Evolutionary conservation across 2,113 vertebrate genomes (phyloP), one percentile per base, ranked within the genome.

Genomic region (Dascyllus trimaculatus): DNA sequence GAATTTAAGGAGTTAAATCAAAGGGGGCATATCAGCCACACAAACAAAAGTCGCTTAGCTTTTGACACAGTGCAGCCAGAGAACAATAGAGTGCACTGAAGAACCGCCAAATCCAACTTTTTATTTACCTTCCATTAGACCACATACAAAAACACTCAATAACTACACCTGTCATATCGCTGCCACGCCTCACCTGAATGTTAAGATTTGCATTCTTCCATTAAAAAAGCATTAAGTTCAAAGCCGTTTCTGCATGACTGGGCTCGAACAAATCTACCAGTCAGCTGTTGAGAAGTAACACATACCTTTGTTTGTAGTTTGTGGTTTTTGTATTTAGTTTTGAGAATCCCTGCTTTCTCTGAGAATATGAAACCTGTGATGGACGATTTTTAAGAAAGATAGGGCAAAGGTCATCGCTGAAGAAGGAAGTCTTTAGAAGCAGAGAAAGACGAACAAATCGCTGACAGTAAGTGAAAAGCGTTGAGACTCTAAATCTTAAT

Each of bases 311-410:
- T 51, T 24, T 59, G 8, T 15, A 18, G 15, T 15, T 18, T 48
- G 10, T 48, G 19, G 18, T 15, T 19, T 18, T 48, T 18, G 45
- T 15, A 18, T 17, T 17, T 46, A 46, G 46, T 48, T 48, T 48
- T 48, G 18, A 29, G 3, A 29, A 45, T 35, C 9, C 49, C 14
- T 17, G 0, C n/a, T n/a, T 57, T 63, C 29, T 71, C 19, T 40
- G 57, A 79, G 48, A 29, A 35, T 22, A 71, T 74, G 48, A 74
- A 73, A 38, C 71, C 54, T 3, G 7, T 11, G 0, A 56, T 2
- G 15, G 63, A 0, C 0, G 25, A 64, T 73, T 72, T 70, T 73
- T 38, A n/a, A 40, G 38, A 35, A 26, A 40, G 32, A 40, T 35
- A 38, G 13, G 22, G 19, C 4, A 9, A 46, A 63, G 32, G 2